These are phyloP conservation scores for Sturnira hondurensis DNA, from an alignment of 2,113 vertebrate species.

Conservation along the genomic window DNA sequence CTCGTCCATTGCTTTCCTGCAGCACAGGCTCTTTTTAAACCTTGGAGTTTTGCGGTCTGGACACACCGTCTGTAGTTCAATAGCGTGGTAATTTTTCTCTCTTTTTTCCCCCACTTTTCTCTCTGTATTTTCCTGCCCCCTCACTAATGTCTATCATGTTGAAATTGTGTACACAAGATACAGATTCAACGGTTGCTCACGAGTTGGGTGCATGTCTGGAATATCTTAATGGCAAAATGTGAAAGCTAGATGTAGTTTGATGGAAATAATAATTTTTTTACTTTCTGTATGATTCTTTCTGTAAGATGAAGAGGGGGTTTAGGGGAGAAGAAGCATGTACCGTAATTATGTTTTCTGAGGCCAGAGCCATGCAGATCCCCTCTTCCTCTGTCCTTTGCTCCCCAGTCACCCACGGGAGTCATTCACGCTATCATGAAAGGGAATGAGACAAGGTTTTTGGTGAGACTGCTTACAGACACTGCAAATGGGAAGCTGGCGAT, in stretches of 20 bases:
- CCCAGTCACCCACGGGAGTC: background rate
- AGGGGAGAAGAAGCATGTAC: background rate
- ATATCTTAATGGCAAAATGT: background rate
- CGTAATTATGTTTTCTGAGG: background rate
- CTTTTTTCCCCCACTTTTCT: background rate
- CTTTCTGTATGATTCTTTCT: background rate
- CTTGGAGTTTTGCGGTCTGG: conserved; percentile 13
- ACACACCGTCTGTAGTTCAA: conserved; percentile 1
- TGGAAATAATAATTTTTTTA: background rate
- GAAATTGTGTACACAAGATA: background rate
- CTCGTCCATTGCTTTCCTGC: background rate
- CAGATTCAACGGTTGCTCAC: background rate
- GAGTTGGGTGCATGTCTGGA: background rate
- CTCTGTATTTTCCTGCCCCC: background rate
- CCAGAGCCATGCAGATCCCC: background rate
- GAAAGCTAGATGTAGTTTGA: background rate
- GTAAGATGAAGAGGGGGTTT: background rate
- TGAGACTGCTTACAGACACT: background rate
- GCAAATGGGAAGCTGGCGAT: background rate
- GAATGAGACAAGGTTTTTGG: background rate
- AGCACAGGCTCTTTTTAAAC: background rate
- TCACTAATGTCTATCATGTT: background rate
- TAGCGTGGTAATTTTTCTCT: background rate
- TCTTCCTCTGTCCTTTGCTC: fast-evolving
- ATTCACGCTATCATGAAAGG: background rate